A percentile compares a stretch with the other conserved stretches of the same genome.
Evolutionary conservation across 2,797 vertebrate genomes (phyloP).

Genomic region (Catamblyrhynchus diadema): DNA sequence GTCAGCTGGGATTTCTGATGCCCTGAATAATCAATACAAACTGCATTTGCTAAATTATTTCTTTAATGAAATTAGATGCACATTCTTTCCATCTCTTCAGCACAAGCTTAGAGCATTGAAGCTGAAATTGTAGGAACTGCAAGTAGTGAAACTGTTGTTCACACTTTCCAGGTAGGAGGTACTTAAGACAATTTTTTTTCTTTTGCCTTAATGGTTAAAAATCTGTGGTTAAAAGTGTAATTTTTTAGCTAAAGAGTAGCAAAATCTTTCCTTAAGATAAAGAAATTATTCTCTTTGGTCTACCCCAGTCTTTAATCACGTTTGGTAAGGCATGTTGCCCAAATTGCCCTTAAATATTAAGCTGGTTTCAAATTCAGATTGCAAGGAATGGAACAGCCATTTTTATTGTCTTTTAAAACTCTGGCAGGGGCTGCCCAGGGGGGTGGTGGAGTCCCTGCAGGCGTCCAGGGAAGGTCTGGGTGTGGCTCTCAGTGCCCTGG

Average conservation of each 20-base stretch:
- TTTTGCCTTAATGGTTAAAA: neutral
- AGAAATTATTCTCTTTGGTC: neutral
- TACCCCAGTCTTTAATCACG: neutral
- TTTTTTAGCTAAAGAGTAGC: neutral
- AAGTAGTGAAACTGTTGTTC: neutral
- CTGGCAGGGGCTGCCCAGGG: neutral
- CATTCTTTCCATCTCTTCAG: neutral
- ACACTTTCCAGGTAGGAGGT: neutral
- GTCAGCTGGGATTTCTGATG: neutral
- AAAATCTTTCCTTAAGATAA: neutral
- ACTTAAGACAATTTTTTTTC: neutral
- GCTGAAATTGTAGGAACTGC: neutral
- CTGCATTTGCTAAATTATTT: neutral
- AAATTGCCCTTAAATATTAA: neutral
- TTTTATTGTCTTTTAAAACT: no score
- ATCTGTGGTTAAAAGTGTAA: neutral
- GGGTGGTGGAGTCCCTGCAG: neutral
- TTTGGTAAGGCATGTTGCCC: neutral
- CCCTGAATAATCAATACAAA: neutral
- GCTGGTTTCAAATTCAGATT: neutral
- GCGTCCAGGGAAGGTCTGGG: neutral
- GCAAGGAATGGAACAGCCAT: neutral
- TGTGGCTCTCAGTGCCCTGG: neutral
- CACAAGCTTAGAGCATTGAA: neutral
- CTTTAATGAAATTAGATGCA: neutral